phyloP scores from a whole-genome alignment of 2,888 invertebrate species.

The Melieria crassipennis region DNA sequence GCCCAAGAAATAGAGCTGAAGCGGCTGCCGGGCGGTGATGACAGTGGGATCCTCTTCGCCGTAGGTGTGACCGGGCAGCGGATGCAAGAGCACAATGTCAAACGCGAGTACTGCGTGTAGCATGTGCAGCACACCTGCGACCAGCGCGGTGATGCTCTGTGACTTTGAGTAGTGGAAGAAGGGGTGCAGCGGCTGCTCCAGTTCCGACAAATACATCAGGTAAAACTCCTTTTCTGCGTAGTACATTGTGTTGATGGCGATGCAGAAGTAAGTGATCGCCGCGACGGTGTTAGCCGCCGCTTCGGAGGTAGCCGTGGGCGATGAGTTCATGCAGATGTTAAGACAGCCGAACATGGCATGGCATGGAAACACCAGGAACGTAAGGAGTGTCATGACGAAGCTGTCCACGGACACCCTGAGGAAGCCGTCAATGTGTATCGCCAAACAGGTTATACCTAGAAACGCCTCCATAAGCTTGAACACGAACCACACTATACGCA shows the following conservation, averaged over 20 bases:
- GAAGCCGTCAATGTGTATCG: conserved; percentile 51
- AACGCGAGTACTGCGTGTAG: conserved; percentile 52
- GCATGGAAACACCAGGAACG: conserved; percentile 50
- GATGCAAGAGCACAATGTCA: conserved; percentile 39
- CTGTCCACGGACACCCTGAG: conserved; percentile 46
- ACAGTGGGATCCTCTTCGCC: background rate
- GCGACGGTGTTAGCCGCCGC: conserved; percentile 42
- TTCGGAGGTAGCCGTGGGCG: conserved; percentile 45
- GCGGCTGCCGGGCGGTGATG: background rate
- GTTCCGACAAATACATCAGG: conserved; percentile 48
- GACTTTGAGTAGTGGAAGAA: conserved; percentile 51
- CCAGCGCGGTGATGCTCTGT: conserved; percentile 52
- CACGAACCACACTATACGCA: conserved; percentile 52
- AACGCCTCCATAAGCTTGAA: conserved; percentile 49
- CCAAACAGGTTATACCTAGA: conserved; percentile 48
- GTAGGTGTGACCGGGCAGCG: too few species aligned
- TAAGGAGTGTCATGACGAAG: conserved; percentile 52
- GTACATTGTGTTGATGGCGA: conserved; percentile 50
- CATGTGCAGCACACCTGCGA: conserved; percentile 48
- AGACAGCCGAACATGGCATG: conserved; percentile 50
- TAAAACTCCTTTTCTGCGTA: conserved; percentile 52
- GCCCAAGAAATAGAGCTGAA: conserved; percentile 41
- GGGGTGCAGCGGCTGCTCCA: conserved; percentile 47
- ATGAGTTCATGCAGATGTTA: conserved; percentile 41
- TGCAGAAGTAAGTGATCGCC: conserved; percentile 43